These are phyloP conservation scores for Aspidiotus rigidus DNA, from an alignment of 2,888 invertebrate species.

Conservation along the genomic window DNA sequence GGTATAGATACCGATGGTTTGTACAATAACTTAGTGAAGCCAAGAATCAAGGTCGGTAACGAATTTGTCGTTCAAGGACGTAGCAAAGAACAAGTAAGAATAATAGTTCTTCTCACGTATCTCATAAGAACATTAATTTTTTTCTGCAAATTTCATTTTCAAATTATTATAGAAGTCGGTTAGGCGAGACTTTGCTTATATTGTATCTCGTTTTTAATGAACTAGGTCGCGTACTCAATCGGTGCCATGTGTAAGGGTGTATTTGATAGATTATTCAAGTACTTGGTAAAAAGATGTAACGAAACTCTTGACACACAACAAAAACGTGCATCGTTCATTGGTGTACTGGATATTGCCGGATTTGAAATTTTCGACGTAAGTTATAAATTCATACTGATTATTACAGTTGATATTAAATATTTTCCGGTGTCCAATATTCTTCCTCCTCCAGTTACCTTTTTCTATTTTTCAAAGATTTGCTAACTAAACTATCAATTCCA, in stretches of 20 bases:
- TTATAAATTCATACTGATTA: slow-evolving; percentile 41
- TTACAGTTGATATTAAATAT: no score
- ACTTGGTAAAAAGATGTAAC: slow-evolving; percentile 99
- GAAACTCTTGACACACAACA: slow-evolving; percentile 97
- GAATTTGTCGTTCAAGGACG: slow-evolving; percentile 98
- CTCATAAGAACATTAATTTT: neutral
- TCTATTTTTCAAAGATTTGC: no score
- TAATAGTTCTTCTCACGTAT: neutral
- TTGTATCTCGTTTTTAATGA: slow-evolving; percentile 3
- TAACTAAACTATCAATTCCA: no score
- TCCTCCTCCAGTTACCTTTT: no score
- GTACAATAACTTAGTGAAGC: slow-evolving; percentile 92
- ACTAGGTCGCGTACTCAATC: slow-evolving; percentile 78
- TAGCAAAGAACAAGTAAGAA: slow-evolving; percentile 67
- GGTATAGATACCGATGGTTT: slow-evolving; percentile 78
- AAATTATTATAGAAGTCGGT: neutral
- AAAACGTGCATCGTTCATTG: slow-evolving; percentile 97
- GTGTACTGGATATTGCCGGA: slow-evolving; percentile 99
- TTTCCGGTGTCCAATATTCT: no score
- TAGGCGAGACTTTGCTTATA: neutral
- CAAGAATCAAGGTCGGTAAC: slow-evolving; percentile 98
- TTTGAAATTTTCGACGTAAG: slow-evolving; percentile 99
- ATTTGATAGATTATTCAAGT: slow-evolving; percentile 95
- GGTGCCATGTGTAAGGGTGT: slow-evolving; percentile 94
- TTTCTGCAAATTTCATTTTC: neutral